phyloP scores from a whole-genome alignment of 2,888 invertebrate genomes.

The Perizoma affinitatum region DNA sequence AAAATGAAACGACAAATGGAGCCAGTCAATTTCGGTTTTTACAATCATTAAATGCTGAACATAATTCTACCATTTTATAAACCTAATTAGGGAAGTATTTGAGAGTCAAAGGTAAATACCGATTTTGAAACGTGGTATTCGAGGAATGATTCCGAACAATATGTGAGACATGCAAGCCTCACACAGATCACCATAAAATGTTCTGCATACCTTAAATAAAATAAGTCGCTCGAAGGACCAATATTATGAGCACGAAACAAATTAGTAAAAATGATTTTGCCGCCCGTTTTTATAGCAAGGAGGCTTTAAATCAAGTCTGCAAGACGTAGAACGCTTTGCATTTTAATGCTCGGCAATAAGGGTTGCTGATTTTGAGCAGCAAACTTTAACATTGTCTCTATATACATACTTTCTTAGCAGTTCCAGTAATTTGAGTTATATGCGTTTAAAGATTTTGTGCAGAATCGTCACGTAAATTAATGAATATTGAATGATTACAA shows the following conservation, averaged over 20 bases:
- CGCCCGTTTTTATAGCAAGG: slow-evolving; percentile 35
- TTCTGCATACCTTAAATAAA: slow-evolving; percentile 63
- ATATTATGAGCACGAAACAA: slow-evolving; percentile 57
- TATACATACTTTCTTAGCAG: slow-evolving; percentile 52
- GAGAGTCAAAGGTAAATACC: slow-evolving; percentile 50
- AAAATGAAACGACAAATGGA: too few species aligned
- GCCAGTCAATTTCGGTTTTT: background rate
- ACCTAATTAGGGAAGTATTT: slow-evolving; percentile 51
- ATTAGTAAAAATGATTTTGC: slow-evolving; percentile 55
- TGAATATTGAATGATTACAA: slow-evolving; percentile 60
- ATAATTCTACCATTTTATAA: slow-evolving; percentile 44
- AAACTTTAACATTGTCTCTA: slow-evolving; percentile 44
- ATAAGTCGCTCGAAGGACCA: slow-evolving; percentile 57
- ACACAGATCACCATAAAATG: slow-evolving; percentile 65
- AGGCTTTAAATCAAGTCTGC: slow-evolving; percentile 35
- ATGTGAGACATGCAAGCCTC: slow-evolving; percentile 56
- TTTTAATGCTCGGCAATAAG: slow-evolving; percentile 25
- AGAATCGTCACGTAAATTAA: slow-evolving; percentile 73
- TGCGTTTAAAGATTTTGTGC: slow-evolving; percentile 64
- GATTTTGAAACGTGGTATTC: slow-evolving; percentile 50
- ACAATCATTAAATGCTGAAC: slow-evolving; percentile 8
- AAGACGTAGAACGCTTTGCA: slow-evolving; percentile 40
- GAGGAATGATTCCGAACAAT: slow-evolving; percentile 51
- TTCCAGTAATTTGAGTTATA: slow-evolving; percentile 51
- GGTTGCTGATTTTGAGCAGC: slow-evolving; percentile 40